phyloP scores from a whole-genome alignment of 2,797 vertebrate species.

The Gymnocypris eckloni region DNA sequence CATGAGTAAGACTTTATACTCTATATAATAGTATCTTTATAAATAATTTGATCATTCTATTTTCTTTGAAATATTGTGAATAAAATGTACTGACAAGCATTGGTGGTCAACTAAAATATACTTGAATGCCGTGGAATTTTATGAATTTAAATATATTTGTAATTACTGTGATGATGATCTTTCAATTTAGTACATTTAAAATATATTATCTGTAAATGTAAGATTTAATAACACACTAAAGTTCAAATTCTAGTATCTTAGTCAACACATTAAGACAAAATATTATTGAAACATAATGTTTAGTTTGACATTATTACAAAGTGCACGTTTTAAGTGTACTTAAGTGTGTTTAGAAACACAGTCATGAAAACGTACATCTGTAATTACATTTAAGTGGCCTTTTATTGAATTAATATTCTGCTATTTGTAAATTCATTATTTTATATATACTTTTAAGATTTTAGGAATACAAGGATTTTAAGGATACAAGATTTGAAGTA shows the following conservation, averaged over 20 bases:
- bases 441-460: neutral
- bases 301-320: neutral
- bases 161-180: neutral
- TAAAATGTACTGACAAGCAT: neutral
- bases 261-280: neutral
- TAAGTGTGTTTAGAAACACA: too few species aligned
- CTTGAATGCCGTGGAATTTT: neutral
- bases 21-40: neutral
- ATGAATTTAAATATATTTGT: neutral
- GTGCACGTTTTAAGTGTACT: neutral
- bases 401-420: neutral
- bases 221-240: too few species aligned
- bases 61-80: neutral
- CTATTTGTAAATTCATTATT: neutral
- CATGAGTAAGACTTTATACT: too few species aligned
- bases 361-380: neutral
- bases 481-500: too few species aligned
- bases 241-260: neutral
- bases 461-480: neutral
- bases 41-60: neutral
- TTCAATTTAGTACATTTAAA: neutral
- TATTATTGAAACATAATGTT: neutral
- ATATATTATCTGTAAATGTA: neutral
- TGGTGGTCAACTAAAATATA: neutral
- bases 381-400: neutral